phyloP scores from a whole-genome alignment of 1,140 invertebrate species.

The Heliconius hermathena region DNA sequence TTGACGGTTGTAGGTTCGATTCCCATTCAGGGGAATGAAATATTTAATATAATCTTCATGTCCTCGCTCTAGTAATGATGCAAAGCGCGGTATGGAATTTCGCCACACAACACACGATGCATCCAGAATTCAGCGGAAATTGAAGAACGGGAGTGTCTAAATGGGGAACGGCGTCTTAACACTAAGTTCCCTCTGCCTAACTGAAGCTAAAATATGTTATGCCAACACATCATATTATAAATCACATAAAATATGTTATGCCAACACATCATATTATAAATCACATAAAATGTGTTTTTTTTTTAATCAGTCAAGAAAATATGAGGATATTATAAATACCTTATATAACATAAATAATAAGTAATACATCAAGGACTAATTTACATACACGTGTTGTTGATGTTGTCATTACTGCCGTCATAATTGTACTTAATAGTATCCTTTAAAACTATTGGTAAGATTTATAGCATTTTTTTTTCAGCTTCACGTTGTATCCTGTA shows the following conservation, averaged over 20 bases:
- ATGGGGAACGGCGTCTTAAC: no score
- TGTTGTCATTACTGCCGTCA: neutral
- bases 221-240: neutral
- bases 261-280: neutral
- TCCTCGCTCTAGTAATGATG: no score
- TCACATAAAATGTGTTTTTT: neutral
- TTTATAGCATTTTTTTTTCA: neutral
- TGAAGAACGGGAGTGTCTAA: no score
- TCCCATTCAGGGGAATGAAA: no score
- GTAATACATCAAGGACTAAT: conserved; percentile 1
- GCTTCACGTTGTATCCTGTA: neutral
- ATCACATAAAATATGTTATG: neutral
- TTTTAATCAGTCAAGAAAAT: neutral
- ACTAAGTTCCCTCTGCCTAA: no score
- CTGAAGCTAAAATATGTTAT: neutral
- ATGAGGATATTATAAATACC: neutral
- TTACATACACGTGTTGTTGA: conserved; percentile 2
- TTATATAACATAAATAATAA: neutral
- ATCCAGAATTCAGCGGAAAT: no score
- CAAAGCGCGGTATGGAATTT: no score
- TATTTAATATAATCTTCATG: no score
- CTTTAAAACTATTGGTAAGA: neutral
- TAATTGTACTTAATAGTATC: neutral
- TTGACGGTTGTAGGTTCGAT: no score
- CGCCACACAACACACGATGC: no score